Base-by-base conservation (phyloP, 1,140 invertebrate genomes). In the Cryptotermes secundus region DNA sequence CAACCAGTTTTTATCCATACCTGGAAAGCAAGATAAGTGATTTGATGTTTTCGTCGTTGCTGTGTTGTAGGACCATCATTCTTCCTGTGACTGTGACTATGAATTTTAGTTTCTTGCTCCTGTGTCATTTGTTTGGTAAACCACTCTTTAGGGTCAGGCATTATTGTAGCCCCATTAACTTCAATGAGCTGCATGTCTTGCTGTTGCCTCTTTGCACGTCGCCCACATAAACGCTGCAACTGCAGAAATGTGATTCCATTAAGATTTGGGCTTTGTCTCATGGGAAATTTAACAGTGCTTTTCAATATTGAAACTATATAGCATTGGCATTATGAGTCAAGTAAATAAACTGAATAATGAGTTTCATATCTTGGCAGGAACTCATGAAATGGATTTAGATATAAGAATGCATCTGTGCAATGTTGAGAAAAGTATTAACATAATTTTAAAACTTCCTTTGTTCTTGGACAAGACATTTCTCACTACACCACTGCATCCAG, bases 1-100 rank as follows among this genome's bases (percentile, higher is more conserved):
- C 16, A 49, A 49, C 16, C 45, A 49, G 19, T 22, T 49, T 49
- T 49, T 49, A 83, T 83, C 42, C 34, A 86, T 88, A 94, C 93
- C 91, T 96, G 96, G 89, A 96, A 96, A 16, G 97, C 97, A 84
- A 99, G 92, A 90, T 99, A 99, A 6, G 97, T 98, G 86, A 99
- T 99, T 91, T 99, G 98, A 92, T 99, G 97, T 90, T 99, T 99
- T 65, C 94, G 91, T 86, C 92, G 93, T 85, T 95, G 95, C 86
- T 95, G 94, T 26, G 91, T 91, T 4, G 94, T 93, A 0, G 94
- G 94, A 86, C 94, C 92, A 86, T 93, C 91, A 34, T 89, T 88
- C 53, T 92, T 92, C 84, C 90, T 92, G 59, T 91, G 85, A 42
- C 90, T 89, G 84, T 91, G 85, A 42, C 90, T 89, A 83, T 91